Base-by-base conservation (phyloP, 2,797 vertebrate genomes). In the Semaprochilodus insignis region DNA sequence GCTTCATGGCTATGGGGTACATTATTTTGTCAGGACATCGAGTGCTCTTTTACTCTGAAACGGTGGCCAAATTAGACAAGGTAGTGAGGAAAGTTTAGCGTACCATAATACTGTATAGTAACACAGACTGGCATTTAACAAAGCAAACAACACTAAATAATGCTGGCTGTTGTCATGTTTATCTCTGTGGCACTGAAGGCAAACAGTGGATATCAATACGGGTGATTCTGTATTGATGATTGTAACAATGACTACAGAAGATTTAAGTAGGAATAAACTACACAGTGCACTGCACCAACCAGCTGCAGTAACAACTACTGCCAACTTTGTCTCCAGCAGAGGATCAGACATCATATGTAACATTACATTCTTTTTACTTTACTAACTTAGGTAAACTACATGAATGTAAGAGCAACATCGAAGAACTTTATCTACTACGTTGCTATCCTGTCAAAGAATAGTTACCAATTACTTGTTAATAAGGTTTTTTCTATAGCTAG, bases 1-100 rank as follows among this genome's bases (percentile, higher is more conserved):
- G 87, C 88, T 90, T 93, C 90, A 93, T 94, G 94, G 93, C 94
- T 94, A 92, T 91, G 89, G 93, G 92, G 90, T 94, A 94, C 94
- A 92, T 94, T 89, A 94, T 89, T 90, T 87, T 85, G 88, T 91
- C 87, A 92, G 81, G 88, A 91, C 83, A 73, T 81, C 60, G 67
- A 87, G 82, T 52, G 52, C 86, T 88, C 86, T 78, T 91, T 31
- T 91, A 88, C 90, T 83, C 71, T 73, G 80, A 85, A 87, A 84
- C 8, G 44, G 77, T 78, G 70, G 76, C 59, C 70, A 80, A 88
- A 89, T 85, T 25, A 57, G 55, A 88, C 36, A 80, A 85, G 63
- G 71, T 73, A 27, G 57, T 62, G 62, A 75, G 70, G 66, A 77
- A 62, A 60, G 17, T 83, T 74, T 31, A 76, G 59, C 23, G 73